Base-by-base conservation (phyloP, 2,113 vertebrate species). In the Macquaria ambigua region DNA sequence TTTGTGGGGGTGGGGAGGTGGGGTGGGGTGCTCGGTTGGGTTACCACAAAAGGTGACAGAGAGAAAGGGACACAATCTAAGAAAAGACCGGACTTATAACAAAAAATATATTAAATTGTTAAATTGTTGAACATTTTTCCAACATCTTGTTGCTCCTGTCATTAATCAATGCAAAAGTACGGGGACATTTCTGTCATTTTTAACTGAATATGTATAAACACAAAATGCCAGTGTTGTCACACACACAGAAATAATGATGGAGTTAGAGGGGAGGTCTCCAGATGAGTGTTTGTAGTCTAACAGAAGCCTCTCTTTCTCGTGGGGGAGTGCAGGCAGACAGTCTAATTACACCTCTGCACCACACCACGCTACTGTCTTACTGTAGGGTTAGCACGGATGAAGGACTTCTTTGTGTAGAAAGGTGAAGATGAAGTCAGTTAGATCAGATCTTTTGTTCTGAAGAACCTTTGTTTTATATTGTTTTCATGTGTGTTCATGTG, bases 321-420 rank as follows among this genome's bases (percentile, higher is more conserved):
- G 53, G 81, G n/a, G 8, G 74, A 79, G 84, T 77, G 84, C 74
- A 82, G 82, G 83, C 92, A 93, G 93, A 93, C 91, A 74, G 82
- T 91, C 68, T 94, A 94, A 94, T 93, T 94, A 93, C 89, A 89
- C 83, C 90, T 92, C 85, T 90, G 78, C 82, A 73, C 61, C 83
- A 64, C 83, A 83, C 68, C 67, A 69, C 3, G 50, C 89, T 91
- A 78, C 90, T 83, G 91, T 88, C 87, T 91, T 83, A 89, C 88
- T 86, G 91, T 86, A 82, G 74, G 61, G 67, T 82, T 83, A 81
- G 46, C 50, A 31, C 64, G 86, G 70, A 92, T 89, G 84, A 92
- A 93, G 87, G 86, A 76, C 41, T 66, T 88, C 89, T 92, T 91
- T 91, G 91, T 34, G 34, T 34, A 34, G 34, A 34, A 34, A 34